These are phyloP conservation scores for Araneus ventricosus DNA, from an alignment of 1,140 invertebrate species.

Conservation along the genomic window DNA sequence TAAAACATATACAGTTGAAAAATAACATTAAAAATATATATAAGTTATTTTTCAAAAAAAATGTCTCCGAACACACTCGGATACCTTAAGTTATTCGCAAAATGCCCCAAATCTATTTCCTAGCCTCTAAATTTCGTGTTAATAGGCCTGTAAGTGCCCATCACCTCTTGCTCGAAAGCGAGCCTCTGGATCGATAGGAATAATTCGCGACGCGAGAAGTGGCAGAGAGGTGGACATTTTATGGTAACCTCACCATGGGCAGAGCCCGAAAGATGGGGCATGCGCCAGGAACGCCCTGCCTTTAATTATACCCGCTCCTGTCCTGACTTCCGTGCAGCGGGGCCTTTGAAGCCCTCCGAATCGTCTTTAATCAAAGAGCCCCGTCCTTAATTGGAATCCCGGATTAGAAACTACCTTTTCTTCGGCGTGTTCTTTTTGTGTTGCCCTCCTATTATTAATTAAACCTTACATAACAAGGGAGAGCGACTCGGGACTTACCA, in stretches of 20 bases:
- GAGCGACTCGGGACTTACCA: slow-evolving; percentile 23
- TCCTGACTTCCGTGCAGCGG: slow-evolving; percentile 19
- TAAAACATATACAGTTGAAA: no score
- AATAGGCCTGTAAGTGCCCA: background rate
- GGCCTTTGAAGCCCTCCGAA: slow-evolving; percentile 62
- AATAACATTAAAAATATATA: no score
- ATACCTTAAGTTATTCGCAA: no score
- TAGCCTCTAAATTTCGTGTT: background rate
- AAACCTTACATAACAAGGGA: slow-evolving; percentile 49
- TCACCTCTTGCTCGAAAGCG: background rate
- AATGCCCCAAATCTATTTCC: background rate
- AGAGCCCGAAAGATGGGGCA: slow-evolving; percentile 54
- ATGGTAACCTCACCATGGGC: slow-evolving; percentile 47
- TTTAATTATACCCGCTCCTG: slow-evolving; percentile 62
- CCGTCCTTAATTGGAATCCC: slow-evolving; percentile 66
- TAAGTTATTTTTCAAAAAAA: no score
- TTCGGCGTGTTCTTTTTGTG: slow-evolving; percentile 49
- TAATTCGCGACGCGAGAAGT: slow-evolving; percentile 1
- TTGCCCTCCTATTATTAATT: slow-evolving; percentile 63
- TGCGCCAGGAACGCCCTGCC: slow-evolving; percentile 56
- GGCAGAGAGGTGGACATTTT: slow-evolving; percentile 22
- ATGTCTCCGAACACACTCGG: no score
- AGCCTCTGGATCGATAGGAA: slow-evolving; percentile 14
- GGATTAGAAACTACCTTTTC: slow-evolving; percentile 67
- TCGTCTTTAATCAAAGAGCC: slow-evolving; percentile 69